phyloP scores from a whole-genome alignment of 1,140 invertebrate genomes.

The Acyrthosiphon pisum region DNA sequence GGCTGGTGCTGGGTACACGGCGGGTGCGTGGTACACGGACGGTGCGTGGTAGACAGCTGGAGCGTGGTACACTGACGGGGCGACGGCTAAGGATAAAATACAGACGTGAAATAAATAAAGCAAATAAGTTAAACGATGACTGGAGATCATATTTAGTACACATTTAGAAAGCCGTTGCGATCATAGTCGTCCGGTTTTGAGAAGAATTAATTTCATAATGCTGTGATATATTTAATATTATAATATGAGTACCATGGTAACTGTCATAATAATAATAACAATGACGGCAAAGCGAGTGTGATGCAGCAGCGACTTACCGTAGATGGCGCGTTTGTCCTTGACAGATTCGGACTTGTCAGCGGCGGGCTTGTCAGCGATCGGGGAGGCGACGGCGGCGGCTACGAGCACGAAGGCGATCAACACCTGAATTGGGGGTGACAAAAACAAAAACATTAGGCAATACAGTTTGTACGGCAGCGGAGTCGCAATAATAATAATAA shows the following conservation, averaged over 20 bases:
- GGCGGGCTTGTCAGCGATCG: slow-evolving; percentile 13
- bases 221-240: too few species aligned
- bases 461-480: neutral
- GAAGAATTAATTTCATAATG: too few species aligned
- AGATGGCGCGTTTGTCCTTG: slow-evolving; percentile 52
- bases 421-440: neutral
- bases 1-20: slow-evolving; percentile 31
- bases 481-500: too few species aligned
- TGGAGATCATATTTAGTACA: neutral
- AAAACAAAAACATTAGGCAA: too few species aligned
- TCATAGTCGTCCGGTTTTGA: neutral
- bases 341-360: slow-evolving; percentile 33
- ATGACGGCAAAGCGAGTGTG: neutral
- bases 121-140: neutral
- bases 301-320: neutral
- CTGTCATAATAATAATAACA: neutral
- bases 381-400: slow-evolving; percentile 33
- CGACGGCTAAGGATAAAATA: neutral
- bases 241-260: neutral
- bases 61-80: neutral
- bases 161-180: neutral
- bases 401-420: slow-evolving; percentile 55
- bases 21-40: slow-evolving; percentile 36
- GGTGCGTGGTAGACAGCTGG: neutral
- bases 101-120: neutral